These are phyloP conservation scores for Thelohanellus kitauei DNA, from an alignment of 30 jellyfish, hydroid and myxozoan species.

Conservation along the genomic window DNA sequence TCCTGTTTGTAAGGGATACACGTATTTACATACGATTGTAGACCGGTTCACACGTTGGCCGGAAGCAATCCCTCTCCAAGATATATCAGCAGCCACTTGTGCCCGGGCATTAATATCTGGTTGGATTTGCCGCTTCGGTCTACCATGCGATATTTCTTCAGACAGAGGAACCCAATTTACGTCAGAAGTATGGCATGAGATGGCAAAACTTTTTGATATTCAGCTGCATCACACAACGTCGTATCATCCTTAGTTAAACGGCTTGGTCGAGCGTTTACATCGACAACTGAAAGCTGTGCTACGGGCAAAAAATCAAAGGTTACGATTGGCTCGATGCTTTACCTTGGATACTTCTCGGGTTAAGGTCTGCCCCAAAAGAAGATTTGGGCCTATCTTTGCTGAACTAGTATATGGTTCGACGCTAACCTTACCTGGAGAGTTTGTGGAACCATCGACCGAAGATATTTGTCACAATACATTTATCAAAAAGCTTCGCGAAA, in stretches of 20 bases:
- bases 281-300: slow-evolving; percentile 12
- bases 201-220: no score
- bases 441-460: no score
- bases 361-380: slow-evolving; percentile 7
- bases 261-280: no score
- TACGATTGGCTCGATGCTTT: slow-evolving; percentile 6
- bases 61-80: slow-evolving; percentile 5
- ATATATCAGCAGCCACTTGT: slow-evolving; percentile 2
- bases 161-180: slow-evolving; percentile 10
- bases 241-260: slow-evolving; percentile 10
- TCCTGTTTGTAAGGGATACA: slow-evolving; percentile 7
- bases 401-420: slow-evolving; percentile 5
- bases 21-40: slow-evolving; percentile 3
- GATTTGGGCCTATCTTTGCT: slow-evolving; percentile 1
- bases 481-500: no score
- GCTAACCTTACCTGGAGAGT: no score
- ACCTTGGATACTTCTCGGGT: slow-evolving; percentile 9
- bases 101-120: slow-evolving; percentile 1
- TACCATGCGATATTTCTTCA: slow-evolving; percentile 6
- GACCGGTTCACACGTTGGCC: slow-evolving; percentile 24
- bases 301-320: slow-evolving; percentile 1
- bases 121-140: slow-evolving; percentile 4
- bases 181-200: slow-evolving; percentile 1
- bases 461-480: no score
- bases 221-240: no score